These are phyloP conservation scores for Myiozetetes cayanensis DNA, from an alignment of 2,113 vertebrate species.

Conservation along the genomic window DNA sequence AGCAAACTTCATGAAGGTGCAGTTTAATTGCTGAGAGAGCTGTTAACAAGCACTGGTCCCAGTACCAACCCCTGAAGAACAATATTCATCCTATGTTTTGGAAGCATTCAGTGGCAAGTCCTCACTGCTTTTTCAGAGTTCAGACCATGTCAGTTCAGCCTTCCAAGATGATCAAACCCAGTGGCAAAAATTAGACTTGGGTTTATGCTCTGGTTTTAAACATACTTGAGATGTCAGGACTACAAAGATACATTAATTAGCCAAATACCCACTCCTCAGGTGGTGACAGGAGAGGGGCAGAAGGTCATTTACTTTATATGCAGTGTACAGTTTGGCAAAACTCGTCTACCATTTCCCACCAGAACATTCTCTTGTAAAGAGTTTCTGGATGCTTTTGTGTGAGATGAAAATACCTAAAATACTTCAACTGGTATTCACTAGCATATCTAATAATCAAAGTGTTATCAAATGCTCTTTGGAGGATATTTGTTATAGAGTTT, in stretches of 20 bases:
- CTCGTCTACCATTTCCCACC: neutral
- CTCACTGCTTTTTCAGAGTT: neutral
- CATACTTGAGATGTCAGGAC: neutral
- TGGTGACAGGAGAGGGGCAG: neutral
- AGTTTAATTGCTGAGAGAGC: neutral
- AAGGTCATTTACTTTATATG: neutral
- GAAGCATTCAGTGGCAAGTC: neutral
- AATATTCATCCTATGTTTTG: neutral
- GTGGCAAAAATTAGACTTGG: neutral
- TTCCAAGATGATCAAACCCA: neutral
- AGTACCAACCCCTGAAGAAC: neutral
- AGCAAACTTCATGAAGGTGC: neutral
- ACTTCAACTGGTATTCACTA: neutral
- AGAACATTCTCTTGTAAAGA: neutral
- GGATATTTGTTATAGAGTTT: neutral
- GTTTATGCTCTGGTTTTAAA: neutral
- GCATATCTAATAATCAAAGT: neutral
- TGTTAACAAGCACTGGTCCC: neutral
- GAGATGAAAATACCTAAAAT: neutral
- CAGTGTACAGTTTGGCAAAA: neutral
- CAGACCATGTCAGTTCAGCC: neutral
- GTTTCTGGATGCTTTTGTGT: neutral
- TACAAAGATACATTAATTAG: neutral
- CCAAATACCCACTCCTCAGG: neutral
- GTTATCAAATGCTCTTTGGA: neutral